These are phyloP conservation scores for Chelonoidis abingdonii DNA, from an alignment of 2,113 vertebrate species.

Conservation along the genomic window DNA sequence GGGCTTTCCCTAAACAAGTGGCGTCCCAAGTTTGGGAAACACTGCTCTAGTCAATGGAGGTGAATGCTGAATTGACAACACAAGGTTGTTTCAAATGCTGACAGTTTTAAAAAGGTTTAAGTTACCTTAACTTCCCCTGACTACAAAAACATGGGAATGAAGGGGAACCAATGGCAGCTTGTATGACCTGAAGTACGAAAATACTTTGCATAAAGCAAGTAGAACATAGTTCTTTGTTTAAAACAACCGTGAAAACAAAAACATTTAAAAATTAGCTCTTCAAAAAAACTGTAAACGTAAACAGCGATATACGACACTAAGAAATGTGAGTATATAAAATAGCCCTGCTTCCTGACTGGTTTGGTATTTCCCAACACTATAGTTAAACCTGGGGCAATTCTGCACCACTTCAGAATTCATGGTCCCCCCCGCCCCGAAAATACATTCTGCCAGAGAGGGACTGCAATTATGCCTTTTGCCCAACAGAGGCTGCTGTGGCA, in stretches of 20 bases:
- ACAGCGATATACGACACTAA: background rate
- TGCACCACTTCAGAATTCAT: too few species aligned
- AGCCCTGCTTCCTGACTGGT: background rate
- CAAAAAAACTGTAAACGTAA: background rate
- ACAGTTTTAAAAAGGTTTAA: background rate
- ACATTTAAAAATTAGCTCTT: background rate
- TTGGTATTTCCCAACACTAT: background rate
- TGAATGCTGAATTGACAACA: background rate
- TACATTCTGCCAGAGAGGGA: too few species aligned
- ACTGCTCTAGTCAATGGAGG: background rate
- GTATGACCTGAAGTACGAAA: background rate
- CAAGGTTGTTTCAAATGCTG: background rate
- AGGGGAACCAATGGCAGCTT: fast-evolving
- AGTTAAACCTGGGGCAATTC: too few species aligned
- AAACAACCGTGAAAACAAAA: background rate
- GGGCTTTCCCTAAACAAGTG: too few species aligned
- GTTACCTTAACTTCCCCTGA: background rate
- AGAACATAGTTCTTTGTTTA: background rate
- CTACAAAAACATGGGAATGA: background rate
- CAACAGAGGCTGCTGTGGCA: too few species aligned
- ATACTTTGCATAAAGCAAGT: background rate
- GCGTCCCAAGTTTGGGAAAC: too few species aligned
- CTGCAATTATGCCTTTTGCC: too few species aligned
- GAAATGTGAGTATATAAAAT: background rate
- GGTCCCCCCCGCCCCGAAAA: too few species aligned